Conservation (phyloP, 2,888 invertebrate genomes). For the Phaedon cochleariae region DNA sequence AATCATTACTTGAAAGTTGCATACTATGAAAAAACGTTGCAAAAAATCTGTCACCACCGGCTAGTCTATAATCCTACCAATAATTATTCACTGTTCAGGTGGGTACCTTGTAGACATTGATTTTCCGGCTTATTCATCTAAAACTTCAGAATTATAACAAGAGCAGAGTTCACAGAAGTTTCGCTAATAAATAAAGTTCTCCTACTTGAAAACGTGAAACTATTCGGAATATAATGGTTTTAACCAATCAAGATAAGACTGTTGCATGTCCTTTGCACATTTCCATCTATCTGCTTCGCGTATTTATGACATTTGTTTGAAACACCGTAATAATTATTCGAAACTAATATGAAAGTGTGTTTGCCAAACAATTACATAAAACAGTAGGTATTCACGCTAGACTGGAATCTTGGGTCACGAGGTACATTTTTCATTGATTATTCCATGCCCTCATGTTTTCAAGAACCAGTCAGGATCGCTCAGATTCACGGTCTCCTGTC, state of each 20-base stretch:
- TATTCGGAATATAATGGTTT: conserved; percentile 19
- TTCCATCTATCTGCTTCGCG: conserved; percentile 7
- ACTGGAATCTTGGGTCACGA: not conserved
- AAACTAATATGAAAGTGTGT: conserved; percentile 10
- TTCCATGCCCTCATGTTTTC: no score
- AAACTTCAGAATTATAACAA: not conserved
- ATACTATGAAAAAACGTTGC: no score
- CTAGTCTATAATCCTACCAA: not conserved
- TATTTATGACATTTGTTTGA: conserved; percentile 19
- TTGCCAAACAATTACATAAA: conserved; percentile 4
- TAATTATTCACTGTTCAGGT: not conserved
- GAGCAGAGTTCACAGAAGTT: conserved; percentile 19
- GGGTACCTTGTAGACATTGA: not conserved
- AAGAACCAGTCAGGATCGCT: no score
- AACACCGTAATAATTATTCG: conserved; percentile 16
- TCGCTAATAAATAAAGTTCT: conserved; percentile 21
- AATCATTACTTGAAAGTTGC: no score
- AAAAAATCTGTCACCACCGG: no score
- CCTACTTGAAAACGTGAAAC: conserved; percentile 22
- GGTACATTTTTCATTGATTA: not conserved
- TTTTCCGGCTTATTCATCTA: conserved; percentile 16
- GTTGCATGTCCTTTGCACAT: conserved; percentile 21
- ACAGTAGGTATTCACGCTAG: not conserved
- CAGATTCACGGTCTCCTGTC: no score
- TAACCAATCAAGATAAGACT: conserved; percentile 21